These are phyloP conservation scores for Penaeus vannamei DNA, from an alignment of 1,140 invertebrate genomes.

Conservation along the genomic window DNA sequence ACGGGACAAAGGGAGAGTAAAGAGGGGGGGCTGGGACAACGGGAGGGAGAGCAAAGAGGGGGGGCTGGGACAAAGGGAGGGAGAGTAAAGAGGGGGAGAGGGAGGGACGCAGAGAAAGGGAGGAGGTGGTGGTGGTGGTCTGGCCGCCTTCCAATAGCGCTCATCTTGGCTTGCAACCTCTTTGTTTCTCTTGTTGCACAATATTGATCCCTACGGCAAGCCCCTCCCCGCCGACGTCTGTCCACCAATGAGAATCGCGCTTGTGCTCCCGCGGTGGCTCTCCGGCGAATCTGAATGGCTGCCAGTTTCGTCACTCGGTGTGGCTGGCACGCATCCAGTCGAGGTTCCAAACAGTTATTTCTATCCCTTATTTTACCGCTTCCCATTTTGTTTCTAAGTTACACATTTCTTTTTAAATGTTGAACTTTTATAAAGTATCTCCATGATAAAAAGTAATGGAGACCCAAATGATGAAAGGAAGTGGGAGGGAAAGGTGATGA, in stretches of 20 bases:
- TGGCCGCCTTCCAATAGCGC: too few species aligned
- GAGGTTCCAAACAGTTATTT: not conserved
- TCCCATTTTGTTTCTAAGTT: too few species aligned
- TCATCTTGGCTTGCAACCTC: conserved; percentile 22
- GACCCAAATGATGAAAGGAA: not conserved
- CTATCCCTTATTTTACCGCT: not conserved
- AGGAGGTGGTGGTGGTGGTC: not conserved
- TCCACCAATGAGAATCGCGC: conserved; percentile 24
- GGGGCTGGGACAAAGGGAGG: not conserved
- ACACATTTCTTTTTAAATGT: not conserved
- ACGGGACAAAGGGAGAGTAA: not conserved
- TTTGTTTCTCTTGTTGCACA: conserved; percentile 45
- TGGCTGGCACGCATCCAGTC: conserved; percentile 9
- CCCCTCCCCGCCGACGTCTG: conserved; percentile 4
- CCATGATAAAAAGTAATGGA: too few species aligned
- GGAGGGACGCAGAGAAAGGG: not conserved
- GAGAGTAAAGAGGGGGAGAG: not conserved
- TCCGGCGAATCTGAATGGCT: not conserved
- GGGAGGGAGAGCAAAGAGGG: not conserved
- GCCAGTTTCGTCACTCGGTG: not conserved
- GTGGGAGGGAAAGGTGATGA: not conserved
- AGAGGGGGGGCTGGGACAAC: not conserved
- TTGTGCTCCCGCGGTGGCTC: not conserved
- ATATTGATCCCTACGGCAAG: conserved; percentile 55
- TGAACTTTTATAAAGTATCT: too few species aligned